Evolutionary conservation across 2,888 invertebrate species (phyloP), one percentile per base, ranked within the genome.

Genomic region (Euzetes globulus): DNA sequence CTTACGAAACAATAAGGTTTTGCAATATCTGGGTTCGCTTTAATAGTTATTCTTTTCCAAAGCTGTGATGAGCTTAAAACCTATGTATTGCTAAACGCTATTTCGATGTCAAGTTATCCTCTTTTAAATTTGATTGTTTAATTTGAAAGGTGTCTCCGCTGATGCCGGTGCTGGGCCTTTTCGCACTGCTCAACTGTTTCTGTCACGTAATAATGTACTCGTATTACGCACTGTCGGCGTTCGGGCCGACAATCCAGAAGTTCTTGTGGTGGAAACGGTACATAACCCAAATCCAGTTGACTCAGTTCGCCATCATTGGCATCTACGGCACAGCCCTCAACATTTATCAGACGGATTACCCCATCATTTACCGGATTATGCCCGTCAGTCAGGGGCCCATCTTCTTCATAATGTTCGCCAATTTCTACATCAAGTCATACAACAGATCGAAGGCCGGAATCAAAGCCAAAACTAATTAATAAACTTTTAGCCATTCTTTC

Each of bases 251-350:
- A 3, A 70, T 74, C 13, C 74, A 74, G 52, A 50, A 50, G 45
- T 74, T 71, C 52, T 41, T 74, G 25, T 74, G 74, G 74, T 74
- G 74, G 74, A 74, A 74, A 25, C 19, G 55, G 19, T 74, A 74
- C 55, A 74, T 74, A 4, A 74, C 74, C 15, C 74, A 71, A 45
- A 55, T 74, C 19, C 74, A 74, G 41, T 27, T 74, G 27, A 71
- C 29, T 11, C 74, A 74, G 29, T 74, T 74, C 33, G 55, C 68
- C 0, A 71, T 74, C 6, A 55, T 74, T 52, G 74, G 74, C 25
- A 29, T 71, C n/a, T 74, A 74, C 25, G 71, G 74, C 41, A 7
- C 13, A 13, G 22, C n/a, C 15, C 68, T 73, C 11, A 71, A 68
- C 25, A 17, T 68, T 33, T 55, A 47, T 25, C 73, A 73, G n/a